Conservation (phyloP, 1,140 invertebrate genomes). For the Danaus plexippus region DNA sequence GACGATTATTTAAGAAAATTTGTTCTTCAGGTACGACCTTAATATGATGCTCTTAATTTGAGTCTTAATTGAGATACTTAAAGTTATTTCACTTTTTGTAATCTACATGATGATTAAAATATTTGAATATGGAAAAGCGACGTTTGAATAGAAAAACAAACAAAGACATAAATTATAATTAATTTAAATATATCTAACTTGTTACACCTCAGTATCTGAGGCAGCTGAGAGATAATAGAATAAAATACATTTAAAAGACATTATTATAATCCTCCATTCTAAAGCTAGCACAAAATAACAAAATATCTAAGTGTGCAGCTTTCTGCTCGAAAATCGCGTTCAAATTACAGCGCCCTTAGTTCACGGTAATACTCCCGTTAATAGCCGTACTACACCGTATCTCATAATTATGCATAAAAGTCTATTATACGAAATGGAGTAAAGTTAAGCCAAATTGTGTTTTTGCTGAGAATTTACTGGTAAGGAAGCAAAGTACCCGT, state of each 20-base stretch:
- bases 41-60: conserved; percentile 23
- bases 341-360: conserved; percentile 24
- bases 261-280: too few species aligned
- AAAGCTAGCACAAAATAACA: too few species aligned
- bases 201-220: too few species aligned
- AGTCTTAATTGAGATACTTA: conserved; percentile 7
- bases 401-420: conserved; percentile 15
- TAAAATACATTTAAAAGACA: too few species aligned
- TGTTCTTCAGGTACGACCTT: conserved; percentile 23
- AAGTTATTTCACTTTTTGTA: neutral
- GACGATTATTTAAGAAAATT: conserved; percentile 65
- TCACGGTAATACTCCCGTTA: conserved; percentile 31
- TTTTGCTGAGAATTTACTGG: too few species aligned
- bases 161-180: too few species aligned
- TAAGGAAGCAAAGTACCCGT: too few species aligned
- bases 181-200: too few species aligned
- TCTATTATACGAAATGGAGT: conserved; percentile 6
- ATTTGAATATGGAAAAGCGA: too few species aligned
- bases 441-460: neutral
- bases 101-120: too few species aligned
- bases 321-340: conserved; percentile 10
- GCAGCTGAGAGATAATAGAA: too few species aligned
- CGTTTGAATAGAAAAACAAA: too few species aligned
- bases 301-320: conserved; percentile 1
- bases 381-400: conserved; percentile 20